Evolutionary conservation across 2,113 vertebrate genomes (phyloP), one percentile per base, ranked within the genome.

Genomic region (Petromus typicus): DNA sequence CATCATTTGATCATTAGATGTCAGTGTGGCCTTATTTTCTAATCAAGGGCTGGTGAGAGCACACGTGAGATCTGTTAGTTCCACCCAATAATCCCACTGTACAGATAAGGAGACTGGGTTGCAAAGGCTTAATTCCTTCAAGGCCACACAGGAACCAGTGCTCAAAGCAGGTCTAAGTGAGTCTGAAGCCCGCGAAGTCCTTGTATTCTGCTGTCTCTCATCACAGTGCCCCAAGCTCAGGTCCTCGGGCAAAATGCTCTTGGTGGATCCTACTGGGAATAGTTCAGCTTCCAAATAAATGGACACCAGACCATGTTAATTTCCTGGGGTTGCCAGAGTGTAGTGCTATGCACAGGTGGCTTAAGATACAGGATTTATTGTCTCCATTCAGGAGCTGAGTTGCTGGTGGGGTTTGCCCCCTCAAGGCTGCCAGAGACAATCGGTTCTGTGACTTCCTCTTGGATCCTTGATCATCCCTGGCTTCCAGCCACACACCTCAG

Each of bases 101-200:
- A 8, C 23, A n/a, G 32, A 27, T 17, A 59, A 76, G 51, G 48
- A 89, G 59, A 57, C 51, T 1, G 37, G 37, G 17, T 43, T 34
- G 30, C 80, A 34, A 20, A 84, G 37, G 59, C 56, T 11, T 48
- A 9, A 45, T 23, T 27, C 30, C 40, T 9, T 78, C 32, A 57
- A 37, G 18, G 66, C 79, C 18, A 32, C 80, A 14, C 22, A 12
- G 30, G 37, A 66, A 40, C 5, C 76, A 34, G 20, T 9, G 59
- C 54, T 66, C 32, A 57, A 91, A 43, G n/a, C 12, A 17, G 40
- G 20, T 81, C 48, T 57, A 25, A 34, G 5, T 3, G 57, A 56
- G 4, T 27, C n/a, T 0, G 10, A 69, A 54, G 51, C 18, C 32
- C 2, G 1, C 2, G n/a, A 3, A 32, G 34, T 16, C 22, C 45